A percentile compares a stretch with the other conserved stretches of the same genome.
These are phyloP conservation scores for Poecilia velifera DNA, from an alignment of 2,797 vertebrate species.

Conservation along the genomic window DNA sequence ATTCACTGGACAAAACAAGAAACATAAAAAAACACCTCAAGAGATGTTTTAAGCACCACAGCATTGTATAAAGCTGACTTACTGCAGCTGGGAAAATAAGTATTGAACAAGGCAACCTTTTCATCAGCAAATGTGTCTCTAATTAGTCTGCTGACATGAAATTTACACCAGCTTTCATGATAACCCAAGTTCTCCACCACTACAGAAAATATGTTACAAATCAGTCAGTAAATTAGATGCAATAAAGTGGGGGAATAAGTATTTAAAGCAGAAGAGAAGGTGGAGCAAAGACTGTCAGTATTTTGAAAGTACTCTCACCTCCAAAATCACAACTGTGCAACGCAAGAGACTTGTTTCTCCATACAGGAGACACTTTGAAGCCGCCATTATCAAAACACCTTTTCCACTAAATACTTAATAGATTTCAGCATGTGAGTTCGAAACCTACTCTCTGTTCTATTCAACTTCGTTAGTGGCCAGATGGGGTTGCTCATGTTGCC, in stretches of 20 bases:
- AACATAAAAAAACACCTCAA: neutral
- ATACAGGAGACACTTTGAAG: neutral
- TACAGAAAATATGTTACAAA: neutral
- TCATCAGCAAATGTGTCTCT: neutral
- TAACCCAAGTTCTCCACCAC: neutral
- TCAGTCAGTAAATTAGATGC: neutral
- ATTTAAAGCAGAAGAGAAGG: neutral
- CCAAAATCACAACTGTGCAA: neutral
- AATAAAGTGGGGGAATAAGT: neutral
- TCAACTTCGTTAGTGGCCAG: neutral
- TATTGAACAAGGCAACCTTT: neutral
- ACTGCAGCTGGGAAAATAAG: neutral
- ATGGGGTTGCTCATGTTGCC: neutral
- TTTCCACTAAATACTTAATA: neutral
- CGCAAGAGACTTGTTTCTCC: neutral
- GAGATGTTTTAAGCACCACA: neutral
- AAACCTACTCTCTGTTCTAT: neutral
- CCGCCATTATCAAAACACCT: neutral
- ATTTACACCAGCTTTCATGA: neutral
- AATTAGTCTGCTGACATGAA: neutral
- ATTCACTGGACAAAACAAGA: neutral
- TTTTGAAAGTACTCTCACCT: neutral
- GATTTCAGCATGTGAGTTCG: neutral
- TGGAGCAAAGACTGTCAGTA: neutral
- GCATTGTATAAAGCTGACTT: neutral